Conservation (phyloP, 2,797 vertebrate species). For the Mionectes olivaceus region DNA sequence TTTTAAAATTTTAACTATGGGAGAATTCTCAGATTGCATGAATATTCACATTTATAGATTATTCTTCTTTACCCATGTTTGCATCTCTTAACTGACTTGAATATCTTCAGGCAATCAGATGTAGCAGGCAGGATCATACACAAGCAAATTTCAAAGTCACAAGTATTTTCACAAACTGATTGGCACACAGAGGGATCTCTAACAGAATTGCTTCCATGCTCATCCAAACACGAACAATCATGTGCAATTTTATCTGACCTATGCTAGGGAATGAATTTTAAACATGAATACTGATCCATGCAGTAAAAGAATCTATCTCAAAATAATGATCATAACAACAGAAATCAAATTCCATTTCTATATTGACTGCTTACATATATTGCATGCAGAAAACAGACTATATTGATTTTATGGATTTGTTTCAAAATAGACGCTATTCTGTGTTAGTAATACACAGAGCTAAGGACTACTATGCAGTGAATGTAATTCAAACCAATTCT, state of each 20-base stretch:
- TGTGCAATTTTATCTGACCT: conserved; percentile 46
- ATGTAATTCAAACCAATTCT: not conserved
- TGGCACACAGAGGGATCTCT: conserved; percentile 26
- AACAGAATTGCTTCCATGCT: conserved; percentile 18
- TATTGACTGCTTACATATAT: not conserved
- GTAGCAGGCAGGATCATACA: not conserved
- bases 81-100: not conserved
- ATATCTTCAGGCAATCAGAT: conserved; percentile 35
- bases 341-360: conserved; percentile 24
- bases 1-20: not conserved
- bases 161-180: conserved; percentile 43
- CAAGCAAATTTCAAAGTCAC: conserved; percentile 26
- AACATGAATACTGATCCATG: not conserved
- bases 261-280: not conserved
- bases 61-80: not conserved
- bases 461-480: not conserved
- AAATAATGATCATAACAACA: not conserved
- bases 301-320: not conserved
- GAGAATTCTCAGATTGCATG: not conserved
- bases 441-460: not conserved
- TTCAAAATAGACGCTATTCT: not conserved
- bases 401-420: not conserved
- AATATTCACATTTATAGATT: conserved; percentile 40
- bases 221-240: conserved; percentile 21
- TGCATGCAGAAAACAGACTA: not conserved